Evolutionary conservation across 64 coral and sea anemone genomes (phyloP), one percentile per base, ranked within the genome.

Genomic region (Acropora yongei): DNA sequence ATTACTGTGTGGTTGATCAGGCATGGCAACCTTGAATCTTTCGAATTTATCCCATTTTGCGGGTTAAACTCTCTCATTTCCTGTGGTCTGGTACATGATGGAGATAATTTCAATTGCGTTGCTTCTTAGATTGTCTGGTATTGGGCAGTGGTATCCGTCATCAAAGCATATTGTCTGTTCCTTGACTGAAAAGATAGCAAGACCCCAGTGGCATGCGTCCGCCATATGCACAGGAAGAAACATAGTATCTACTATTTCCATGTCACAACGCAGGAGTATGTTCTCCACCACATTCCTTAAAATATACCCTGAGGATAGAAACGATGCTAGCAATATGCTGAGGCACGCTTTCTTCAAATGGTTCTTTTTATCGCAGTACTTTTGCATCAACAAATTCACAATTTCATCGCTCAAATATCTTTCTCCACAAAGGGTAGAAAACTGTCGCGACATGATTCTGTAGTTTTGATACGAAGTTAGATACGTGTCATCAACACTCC

Each of bases 191-290:
- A 72, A 72, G 68, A 72, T 72, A 72, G 68, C 68, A 19, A 72
- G 68, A 72, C 68, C 68, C 68, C 68, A 72, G 68, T 72, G 68
- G 68, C 68, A 72, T 5, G 3, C 0, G 68, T 72, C 68, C 68
- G 30, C 68, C 68, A 72, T 72, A 72, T 72, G 68, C 58, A 78
- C 74, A 47, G 88, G 88, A 57, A 78, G 44, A 20, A 89, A 89
- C 51, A 79, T 81, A 20, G 39, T 43, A 1, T 41, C 79, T 13
- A 81, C 51, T 6, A 9, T 63, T 58, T 13, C 55, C 53, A 81
- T 39, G 30, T 81, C 4, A 4, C 53, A 39, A 30, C 30, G n/a
- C 8, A 11, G 49, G 53, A 48, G 41, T 41, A 58, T 80, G 78
- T 10, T 6, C 49, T 40, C 19, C 20, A 57, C n/a, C n/a, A n/a